phyloP scores from a whole-genome alignment of 2,113 vertebrate species.

The Lycaon pictus region DNA sequence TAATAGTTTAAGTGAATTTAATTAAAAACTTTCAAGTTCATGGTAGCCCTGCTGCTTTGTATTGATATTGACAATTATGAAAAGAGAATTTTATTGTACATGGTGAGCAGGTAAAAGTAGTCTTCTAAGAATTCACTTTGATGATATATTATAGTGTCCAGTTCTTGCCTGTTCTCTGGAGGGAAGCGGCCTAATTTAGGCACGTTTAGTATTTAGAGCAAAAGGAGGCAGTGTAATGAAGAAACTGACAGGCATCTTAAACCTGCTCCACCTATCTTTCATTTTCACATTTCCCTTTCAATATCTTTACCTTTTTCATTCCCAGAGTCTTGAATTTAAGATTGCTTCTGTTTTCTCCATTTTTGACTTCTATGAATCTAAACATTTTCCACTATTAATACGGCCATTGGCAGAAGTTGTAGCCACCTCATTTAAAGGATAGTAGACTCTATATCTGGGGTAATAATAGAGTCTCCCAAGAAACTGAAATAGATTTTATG shows the following conservation, averaged over 20 bases:
- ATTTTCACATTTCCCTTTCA: background rate
- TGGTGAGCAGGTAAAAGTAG: background rate
- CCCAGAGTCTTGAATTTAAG: background rate
- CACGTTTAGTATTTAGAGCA: slow-evolving; percentile 68
- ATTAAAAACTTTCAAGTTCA: background rate
- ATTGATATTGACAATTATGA: slow-evolving; percentile 21
- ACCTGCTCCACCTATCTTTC: background rate
- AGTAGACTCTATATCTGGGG: background rate
- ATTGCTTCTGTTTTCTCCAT: background rate
- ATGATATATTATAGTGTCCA: background rate
- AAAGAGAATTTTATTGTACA: background rate
- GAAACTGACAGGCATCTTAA: background rate
- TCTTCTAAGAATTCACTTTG: slow-evolving; percentile 17
- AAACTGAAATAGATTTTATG: background rate
- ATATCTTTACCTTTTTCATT: background rate
- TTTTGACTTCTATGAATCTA: slow-evolving; percentile 17
- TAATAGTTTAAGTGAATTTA: background rate
- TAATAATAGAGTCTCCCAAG: background rate
- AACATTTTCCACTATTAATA: background rate
- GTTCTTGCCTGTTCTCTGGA: slow-evolving; percentile 45
- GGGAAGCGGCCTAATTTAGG: slow-evolving; percentile 63
- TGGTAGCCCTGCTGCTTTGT: background rate
- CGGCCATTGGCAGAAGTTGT: background rate
- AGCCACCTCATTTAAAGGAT: background rate
- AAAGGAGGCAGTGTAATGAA: background rate